Percentiles rank a stretch among this genome's conserved stretches.
These are phyloP conservation scores for Gerris lacustris DNA, from an alignment of 2,888 invertebrate species.

Conservation along the genomic window DNA sequence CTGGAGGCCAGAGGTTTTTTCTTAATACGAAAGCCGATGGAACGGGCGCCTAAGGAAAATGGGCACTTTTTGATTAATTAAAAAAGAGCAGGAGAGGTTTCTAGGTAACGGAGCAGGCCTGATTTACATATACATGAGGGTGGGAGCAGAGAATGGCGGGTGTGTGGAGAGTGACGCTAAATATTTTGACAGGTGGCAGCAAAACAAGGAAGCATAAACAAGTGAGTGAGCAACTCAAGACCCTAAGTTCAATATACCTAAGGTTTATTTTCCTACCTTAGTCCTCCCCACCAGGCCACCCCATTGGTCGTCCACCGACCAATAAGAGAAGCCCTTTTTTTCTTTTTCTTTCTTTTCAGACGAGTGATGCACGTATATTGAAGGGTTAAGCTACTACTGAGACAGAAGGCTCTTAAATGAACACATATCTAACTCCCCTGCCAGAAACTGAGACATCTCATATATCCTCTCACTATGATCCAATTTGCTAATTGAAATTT, in stretches of 20 bases:
- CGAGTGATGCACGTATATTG: neutral
- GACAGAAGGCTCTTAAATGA: neutral
- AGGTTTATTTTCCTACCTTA: neutral
- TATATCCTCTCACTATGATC: too few relatives aligned
- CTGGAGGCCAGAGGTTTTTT: neutral
- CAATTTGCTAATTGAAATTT: too few relatives aligned
- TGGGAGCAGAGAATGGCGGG: neutral
- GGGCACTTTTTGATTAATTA: slow-evolving; percentile 5
- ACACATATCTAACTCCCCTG: neutral
- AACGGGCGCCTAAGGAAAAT: neutral
- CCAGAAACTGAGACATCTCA: neutral
- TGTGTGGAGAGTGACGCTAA: neutral
- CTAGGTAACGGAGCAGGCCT: slow-evolving; percentile 1
- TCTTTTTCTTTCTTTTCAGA: neutral
- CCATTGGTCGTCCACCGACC: neutral
- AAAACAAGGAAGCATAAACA: neutral
- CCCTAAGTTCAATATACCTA: neutral
- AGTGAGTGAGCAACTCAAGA: neutral
- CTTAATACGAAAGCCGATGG: neutral
- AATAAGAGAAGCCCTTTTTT: neutral
- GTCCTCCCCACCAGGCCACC: neutral
- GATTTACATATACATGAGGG: neutral
- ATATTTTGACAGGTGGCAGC: slow-evolving; percentile 3
- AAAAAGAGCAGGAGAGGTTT: neutral
- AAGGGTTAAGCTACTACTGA: neutral